These are phyloP conservation scores for Synodontis membranacea DNA, from an alignment of 2,113 vertebrate species.

Conservation along the genomic window DNA sequence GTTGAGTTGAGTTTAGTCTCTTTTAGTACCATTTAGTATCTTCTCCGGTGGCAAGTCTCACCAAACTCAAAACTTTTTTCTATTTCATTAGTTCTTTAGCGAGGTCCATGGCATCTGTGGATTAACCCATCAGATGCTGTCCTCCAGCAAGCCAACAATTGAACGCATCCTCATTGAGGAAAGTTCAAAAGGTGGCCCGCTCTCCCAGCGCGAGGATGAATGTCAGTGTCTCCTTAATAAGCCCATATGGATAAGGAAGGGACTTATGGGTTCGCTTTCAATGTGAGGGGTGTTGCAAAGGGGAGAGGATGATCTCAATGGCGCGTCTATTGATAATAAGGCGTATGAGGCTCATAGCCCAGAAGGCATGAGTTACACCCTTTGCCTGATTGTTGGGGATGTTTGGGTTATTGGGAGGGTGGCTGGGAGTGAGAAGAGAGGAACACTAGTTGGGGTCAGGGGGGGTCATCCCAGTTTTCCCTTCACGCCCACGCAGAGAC, in stretches of 20 bases:
- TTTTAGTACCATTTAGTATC: conserved; percentile 20
- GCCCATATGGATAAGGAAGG: conserved; percentile 32
- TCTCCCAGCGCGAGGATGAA: conserved; percentile 47
- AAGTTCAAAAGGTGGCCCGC: conserved; percentile 54
- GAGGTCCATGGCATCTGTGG: conserved; percentile 22
- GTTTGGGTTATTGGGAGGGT: conserved; percentile 59
- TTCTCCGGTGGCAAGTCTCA: conserved; percentile 10
- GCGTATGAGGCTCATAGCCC: conserved; percentile 62
- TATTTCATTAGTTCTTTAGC: conserved; percentile 2
- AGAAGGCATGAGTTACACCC: conserved; percentile 70
- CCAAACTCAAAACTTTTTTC: conserved; percentile 5
- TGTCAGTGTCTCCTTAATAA: conserved; percentile 54
- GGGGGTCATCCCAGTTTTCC: conserved; percentile 57
- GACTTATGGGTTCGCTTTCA: conserved; percentile 49
- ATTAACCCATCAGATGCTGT: conserved; percentile 49
- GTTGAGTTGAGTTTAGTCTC: conserved; percentile 6
- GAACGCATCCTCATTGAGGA: conserved; percentile 45
- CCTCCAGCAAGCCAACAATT: conserved; percentile 31
- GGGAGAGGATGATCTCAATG: conserved; percentile 43
- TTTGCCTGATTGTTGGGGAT: conserved; percentile 65
- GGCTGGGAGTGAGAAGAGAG: conserved; percentile 60
- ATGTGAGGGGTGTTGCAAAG: conserved; percentile 12
- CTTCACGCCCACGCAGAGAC: conserved; percentile 52
- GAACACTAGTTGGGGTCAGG: conserved; percentile 68
- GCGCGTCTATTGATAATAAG: conserved; percentile 51